Conservation (phyloP, 2,888 invertebrate species). For the Eudemis profundana region DNA sequence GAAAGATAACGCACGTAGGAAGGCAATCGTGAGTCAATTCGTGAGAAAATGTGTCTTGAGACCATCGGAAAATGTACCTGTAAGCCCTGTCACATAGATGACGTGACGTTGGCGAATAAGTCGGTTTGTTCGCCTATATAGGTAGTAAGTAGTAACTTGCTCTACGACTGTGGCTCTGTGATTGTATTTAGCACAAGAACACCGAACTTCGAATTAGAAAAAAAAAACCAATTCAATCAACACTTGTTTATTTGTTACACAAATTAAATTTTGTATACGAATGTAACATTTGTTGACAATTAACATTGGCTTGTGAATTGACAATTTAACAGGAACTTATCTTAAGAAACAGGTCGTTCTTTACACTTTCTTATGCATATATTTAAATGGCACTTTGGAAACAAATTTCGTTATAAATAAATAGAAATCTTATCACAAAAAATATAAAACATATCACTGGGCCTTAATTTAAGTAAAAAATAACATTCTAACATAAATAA, state of each 20-base stretch:
- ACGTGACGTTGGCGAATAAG: not conserved
- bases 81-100: not conserved
- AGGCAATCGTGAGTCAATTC: not conserved
- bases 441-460: not conserved
- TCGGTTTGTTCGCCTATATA: too few species aligned
- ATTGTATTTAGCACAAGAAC: too few species aligned
- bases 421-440: not conserved
- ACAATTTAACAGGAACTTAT: too few species aligned
- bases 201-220: too few species aligned
- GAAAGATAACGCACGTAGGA: not conserved
- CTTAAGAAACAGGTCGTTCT: too few species aligned
- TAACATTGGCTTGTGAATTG: not conserved
- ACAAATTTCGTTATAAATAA: not conserved
- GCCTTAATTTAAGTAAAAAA: not conserved
- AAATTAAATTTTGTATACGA: constrained; percentile 1
- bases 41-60: not conserved
- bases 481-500: not conserved
- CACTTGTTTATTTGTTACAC: constrained; percentile 21
- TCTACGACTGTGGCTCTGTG: too few species aligned
- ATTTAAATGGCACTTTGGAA: constrained; percentile 6
- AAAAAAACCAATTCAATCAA: not conserved
- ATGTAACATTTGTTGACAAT: not conserved
- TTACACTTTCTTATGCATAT: too few species aligned
- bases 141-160: too few species aligned
- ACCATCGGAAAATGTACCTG: not conserved